Conservation (phyloP, 2,113 vertebrate genomes). For the Girardinichthys multiradiatus region DNA sequence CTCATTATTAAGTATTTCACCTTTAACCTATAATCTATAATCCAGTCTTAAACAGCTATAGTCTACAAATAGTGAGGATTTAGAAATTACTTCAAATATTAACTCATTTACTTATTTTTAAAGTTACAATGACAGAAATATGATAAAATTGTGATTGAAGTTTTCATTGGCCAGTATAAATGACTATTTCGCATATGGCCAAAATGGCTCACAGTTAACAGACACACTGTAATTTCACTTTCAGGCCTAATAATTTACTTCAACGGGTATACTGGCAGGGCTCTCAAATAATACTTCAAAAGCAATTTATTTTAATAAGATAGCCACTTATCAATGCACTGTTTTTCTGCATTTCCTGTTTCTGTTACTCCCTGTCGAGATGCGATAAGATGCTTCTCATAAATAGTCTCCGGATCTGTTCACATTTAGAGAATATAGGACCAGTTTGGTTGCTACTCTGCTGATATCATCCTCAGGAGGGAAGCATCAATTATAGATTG, state of each 20-base stretch:
- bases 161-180: background rate
- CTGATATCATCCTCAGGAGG: conserved; percentile 11
- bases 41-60: background rate
- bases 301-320: conserved; percentile 24
- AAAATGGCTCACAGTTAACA: background rate
- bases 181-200: background rate
- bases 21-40: background rate
- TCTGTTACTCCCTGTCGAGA: conserved; percentile 2
- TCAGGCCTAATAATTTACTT: conserved; percentile 3
- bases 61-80: background rate
- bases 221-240: background rate
- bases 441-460: conserved; percentile 28
- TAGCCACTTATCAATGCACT: conserved; percentile 20
- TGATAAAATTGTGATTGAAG: background rate
- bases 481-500: conserved; percentile 21
- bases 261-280: background rate
- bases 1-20: too few species aligned
- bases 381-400: background rate
- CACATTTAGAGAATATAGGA: conserved; percentile 25
- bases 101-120: background rate
- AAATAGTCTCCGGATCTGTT: conserved; percentile 18
- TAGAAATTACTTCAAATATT: background rate
- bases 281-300: conserved; percentile 9
- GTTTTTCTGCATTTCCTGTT: conserved; percentile 23
- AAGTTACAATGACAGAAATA: background rate